phyloP scores from a whole-genome alignment of 2,113 vertebrate genomes.

The Rhinichthys klamathensis region DNA sequence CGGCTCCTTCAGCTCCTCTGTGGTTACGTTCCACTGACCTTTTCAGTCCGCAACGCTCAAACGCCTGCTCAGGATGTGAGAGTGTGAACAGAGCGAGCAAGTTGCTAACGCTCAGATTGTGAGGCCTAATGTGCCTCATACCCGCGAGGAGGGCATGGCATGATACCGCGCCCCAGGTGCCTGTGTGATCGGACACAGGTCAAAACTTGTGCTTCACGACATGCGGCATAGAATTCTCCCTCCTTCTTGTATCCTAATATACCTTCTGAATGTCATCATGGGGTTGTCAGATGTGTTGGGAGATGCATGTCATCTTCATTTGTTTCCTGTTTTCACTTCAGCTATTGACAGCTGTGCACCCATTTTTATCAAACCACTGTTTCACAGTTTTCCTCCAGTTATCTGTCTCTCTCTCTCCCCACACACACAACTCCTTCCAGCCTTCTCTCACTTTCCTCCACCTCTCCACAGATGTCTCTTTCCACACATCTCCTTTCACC shows the following conservation, averaged over 20 bases:
- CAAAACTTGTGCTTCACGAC: not conserved
- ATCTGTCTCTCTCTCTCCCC: conserved; percentile 59
- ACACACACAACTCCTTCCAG: conserved; percentile 61
- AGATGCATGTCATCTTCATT: conserved; percentile 58
- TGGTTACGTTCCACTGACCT: conserved; percentile 61
- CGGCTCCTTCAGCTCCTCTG: conserved; percentile 40
- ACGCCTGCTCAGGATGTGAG: conserved; percentile 57
- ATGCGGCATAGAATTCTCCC: not conserved
- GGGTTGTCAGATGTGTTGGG: conserved; percentile 56
- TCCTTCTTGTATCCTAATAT: conserved; percentile 35
- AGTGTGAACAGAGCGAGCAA: conserved; percentile 49
- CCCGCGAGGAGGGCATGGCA: not conserved
- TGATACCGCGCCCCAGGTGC: not conserved
- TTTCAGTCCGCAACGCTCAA: conserved; percentile 50
- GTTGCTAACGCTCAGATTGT: conserved; percentile 39
- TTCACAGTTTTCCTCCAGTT: conserved; percentile 67
- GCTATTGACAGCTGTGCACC: conserved; percentile 74
- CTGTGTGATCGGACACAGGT: not conserved
- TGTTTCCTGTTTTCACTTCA: conserved; percentile 79
- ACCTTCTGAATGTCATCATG: conserved; percentile 48
- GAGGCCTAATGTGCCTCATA: conserved; percentile 21
- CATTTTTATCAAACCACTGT: conserved; percentile 75
- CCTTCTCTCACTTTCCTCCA: conserved; percentile 58
- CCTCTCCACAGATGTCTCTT: conserved; percentile 44
- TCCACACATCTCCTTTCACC: conserved; percentile 58